Conservation (phyloP, 2,113 vertebrate species). For the Phylloscopus trochiloides region DNA sequence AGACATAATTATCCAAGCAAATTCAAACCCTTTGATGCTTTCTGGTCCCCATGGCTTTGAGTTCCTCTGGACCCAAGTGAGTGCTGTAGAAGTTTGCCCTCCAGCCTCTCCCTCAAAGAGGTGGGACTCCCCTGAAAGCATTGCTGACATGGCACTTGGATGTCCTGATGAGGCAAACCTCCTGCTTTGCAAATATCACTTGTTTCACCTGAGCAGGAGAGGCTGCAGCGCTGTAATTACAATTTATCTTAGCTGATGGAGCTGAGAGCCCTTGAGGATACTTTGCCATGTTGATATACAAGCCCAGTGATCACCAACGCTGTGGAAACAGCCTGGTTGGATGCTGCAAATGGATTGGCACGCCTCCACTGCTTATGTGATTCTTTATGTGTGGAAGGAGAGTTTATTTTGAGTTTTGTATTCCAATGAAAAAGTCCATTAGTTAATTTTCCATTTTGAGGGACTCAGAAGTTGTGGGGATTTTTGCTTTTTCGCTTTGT, state of each 20-base stretch:
- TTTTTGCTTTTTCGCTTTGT: conserved; percentile 7
- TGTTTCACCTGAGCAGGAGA: background rate
- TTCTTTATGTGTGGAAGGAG: background rate
- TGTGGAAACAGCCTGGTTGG: background rate
- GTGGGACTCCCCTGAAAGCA: background rate
- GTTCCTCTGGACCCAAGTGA: background rate
- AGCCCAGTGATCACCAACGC: background rate
- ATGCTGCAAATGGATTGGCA: background rate
- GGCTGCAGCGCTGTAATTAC: background rate
- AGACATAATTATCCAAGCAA: background rate
- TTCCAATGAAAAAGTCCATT: background rate
- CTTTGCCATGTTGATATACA: background rate
- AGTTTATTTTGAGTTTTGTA: background rate
- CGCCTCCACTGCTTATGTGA: background rate
- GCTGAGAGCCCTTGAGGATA: background rate
- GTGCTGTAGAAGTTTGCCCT: background rate
- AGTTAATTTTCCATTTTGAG: background rate
- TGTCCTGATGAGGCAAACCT: background rate
- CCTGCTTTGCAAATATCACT: background rate
- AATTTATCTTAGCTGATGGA: background rate
- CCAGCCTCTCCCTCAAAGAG: background rate
- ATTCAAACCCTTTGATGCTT: background rate
- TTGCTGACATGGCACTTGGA: background rate
- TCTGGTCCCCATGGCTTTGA: background rate
- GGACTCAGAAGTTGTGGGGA: conserved; percentile 1